A percentile compares a stretch with the other conserved stretches of the same genome.
Conservation (phyloP, 2,888 invertebrate species). For the Cheiracanthium punctorium region DNA sequence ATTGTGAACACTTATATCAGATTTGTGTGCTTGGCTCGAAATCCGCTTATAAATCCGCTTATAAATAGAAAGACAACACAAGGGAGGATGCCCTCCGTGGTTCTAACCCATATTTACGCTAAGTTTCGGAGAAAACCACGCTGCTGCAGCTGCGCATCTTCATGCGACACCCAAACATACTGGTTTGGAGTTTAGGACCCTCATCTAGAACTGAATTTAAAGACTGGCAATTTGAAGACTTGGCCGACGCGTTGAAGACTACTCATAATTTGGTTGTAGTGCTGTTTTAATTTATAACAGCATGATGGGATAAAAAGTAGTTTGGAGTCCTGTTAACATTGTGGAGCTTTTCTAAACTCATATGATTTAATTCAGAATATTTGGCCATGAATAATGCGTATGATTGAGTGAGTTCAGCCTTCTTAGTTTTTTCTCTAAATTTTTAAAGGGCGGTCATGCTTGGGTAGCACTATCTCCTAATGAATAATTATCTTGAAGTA, state of each 20-base stretch:
- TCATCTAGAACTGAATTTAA: background rate
- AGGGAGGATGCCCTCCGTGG: too few relatives aligned
- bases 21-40: too few relatives aligned
- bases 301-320: background rate
- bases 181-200: background rate
- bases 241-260: background rate
- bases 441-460: background rate
- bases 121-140: too few relatives aligned
- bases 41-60: too few relatives aligned
- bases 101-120: too few relatives aligned
- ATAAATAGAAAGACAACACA: too few relatives aligned
- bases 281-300: background rate
- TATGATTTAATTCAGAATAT: background rate
- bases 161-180: background rate
- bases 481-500: background rate
- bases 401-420: background rate
- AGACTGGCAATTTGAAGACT: background rate
- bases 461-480: background rate
- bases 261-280: background rate
- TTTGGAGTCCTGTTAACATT: background rate
- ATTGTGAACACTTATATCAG: too few relatives aligned
- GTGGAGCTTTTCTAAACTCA: background rate
- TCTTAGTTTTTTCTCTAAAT: background rate
- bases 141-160: too few relatives aligned
- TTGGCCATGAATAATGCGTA: background rate